phyloP scores from a whole-genome alignment of 2,888 invertebrate species.

The Heliothis peltigera region DNA sequence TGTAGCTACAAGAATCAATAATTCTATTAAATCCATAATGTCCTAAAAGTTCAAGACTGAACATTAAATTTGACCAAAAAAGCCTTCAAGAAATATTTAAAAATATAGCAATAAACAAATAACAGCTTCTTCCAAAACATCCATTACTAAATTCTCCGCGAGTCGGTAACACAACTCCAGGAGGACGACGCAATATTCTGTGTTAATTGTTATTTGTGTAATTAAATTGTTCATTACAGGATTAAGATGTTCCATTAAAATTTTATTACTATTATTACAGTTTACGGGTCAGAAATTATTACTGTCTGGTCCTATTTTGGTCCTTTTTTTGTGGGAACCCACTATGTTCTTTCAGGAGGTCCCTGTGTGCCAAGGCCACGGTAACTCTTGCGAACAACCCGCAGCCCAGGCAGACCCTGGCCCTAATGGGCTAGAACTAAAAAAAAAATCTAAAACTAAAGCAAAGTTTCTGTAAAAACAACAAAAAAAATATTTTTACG shows the following conservation, averaged over 20 bases:
- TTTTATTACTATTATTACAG: background rate
- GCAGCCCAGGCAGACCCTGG: no score
- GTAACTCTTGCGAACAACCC: no score
- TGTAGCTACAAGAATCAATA: no score
- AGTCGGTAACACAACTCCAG: background rate
- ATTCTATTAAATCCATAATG: no score
- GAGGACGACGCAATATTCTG: constrained; percentile 7
- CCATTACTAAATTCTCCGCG: background rate
- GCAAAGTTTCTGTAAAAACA: background rate
- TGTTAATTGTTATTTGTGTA: constrained; percentile 28
- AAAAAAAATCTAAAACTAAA: no score
- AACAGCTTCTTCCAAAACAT: background rate
- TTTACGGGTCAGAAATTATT: background rate
- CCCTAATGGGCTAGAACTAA: no score
- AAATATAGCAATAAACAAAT: background rate
- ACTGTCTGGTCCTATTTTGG: background rate
- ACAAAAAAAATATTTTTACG: background rate
- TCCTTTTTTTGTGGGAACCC: background rate
- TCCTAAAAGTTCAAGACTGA: no score
- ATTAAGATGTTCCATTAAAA: background rate
- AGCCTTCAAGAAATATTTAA: no score
- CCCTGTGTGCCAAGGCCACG: no score
- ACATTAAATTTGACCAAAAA: no score
- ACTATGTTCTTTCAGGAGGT: no score
- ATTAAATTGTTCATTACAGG: background rate